Evolutionary conservation across 2,888 invertebrate species (phyloP), one percentile per base, ranked within the genome.

Genomic region (Drosophila prostipennis): DNA sequence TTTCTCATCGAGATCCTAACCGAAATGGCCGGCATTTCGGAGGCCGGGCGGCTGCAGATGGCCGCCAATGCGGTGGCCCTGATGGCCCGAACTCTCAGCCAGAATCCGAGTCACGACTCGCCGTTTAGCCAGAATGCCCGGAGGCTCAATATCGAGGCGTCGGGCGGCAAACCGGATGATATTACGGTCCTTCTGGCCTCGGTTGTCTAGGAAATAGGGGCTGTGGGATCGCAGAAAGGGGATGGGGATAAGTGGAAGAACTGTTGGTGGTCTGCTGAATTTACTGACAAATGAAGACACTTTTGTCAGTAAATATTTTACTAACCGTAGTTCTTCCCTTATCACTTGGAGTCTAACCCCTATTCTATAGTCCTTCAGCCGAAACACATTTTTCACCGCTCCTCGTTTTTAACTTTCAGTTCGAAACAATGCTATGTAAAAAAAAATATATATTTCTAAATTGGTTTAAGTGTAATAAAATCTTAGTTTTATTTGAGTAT

Each of bases 111-210:
- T 87, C 97, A 97, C 90, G 95, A 98, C 94, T 98, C 98, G 60
- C 98, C 84, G 0, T 80, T 84, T 6, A 74, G 51, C 11, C 60
- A 61, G 34, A 63, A 74, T 48, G 87, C 84, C 2, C 48, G 72
- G 3, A 60, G 26, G 2, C 51, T 64, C 13, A 73, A 80, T 10
- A 69, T 80, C 23, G 98, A 26, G 98, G 98, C 93, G 96, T 55
- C 94, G 96, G 98, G 99, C 91, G 98, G 99, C 60, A 99, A 99
- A 93, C 98, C 98, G 73, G 99, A 99, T 92, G 99, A 99, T 93
- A 98, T 99, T 0, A 87, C 81, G 1, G 69, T 84, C n/a, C 8
- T 81, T 0, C n/a, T 81, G 53, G 78, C 85, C 23, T 32, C 6
- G 3, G 32, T 61, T 39, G 32, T 61, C 46, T 61, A 26, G 32